Evolutionary conservation across 2,113 vertebrate genomes (phyloP), one percentile per base, ranked within the genome.

Genomic region (Dascyllus trimaculatus): DNA sequence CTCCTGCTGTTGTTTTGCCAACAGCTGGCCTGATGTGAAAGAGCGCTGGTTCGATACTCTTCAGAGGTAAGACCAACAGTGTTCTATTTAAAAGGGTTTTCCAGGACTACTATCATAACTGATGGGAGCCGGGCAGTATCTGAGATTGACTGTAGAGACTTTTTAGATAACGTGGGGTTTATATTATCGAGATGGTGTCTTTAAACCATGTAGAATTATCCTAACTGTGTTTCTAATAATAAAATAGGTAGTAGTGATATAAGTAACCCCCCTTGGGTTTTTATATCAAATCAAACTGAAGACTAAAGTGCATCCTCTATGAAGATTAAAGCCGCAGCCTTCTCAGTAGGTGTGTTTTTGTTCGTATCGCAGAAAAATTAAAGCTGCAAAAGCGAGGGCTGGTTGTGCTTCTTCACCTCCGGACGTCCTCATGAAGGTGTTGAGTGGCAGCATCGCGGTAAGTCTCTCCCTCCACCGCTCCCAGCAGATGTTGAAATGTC

Each of bases 381-480:
- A 87, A 86, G 91, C 85, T 65, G 87, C 17, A 1, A 85, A 91
- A 87, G 89, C 81, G 76, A 91, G 82, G 26, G 73, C 75, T n/a
- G 80, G 77, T 58, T 84, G 59, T 75, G 81, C 87, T 79, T 85
- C 90, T 78, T 86, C 90, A 45, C 83, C 90, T 0, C 89, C 93
- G 74, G 89, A 81, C 80, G 91, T 93, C 83, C 96, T 95, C 19
- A 99, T 99, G 98, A 99, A 97, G 96, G 91, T 99, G 86, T 90
- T 94, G 90, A 96, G 96, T 81, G 93, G 93, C 91, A 96, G 89
- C 89, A 85, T 94, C 89, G 84, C 87, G 61, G 98, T 99, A 90
- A 81, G 97, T 96, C n/a, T 49, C 17, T 8, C 21, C 2, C 5
- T 22, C 15, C 0, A 5, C 19, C n/a, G 22, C 4, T 3, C 21